These are phyloP conservation scores for Heliconius sara DNA, from an alignment of 2,888 invertebrate genomes.

Conservation along the genomic window DNA sequence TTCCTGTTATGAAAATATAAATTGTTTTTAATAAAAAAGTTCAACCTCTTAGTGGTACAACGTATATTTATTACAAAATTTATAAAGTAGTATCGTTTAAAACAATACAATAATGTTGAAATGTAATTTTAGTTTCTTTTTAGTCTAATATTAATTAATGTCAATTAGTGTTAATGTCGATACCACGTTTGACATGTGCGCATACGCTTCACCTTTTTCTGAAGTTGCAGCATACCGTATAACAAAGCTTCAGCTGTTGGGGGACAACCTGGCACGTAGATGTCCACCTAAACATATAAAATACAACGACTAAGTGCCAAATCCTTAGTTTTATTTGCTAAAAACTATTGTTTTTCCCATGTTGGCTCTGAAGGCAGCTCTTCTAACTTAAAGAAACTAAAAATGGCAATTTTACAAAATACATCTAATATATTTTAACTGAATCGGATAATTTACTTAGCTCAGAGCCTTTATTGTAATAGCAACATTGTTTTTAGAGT, in stretches of 20 bases:
- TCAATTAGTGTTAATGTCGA: conserved; percentile 56
- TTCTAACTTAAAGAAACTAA: no score
- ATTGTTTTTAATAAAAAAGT: background rate
- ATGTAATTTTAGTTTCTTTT: background rate
- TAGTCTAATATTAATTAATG: background rate
- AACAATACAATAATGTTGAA: conserved; percentile 19
- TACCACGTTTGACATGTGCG: conserved; percentile 80
- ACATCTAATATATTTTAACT: no score
- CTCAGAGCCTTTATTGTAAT: no score
- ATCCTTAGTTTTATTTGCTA: background rate
- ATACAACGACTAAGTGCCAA: background rate
- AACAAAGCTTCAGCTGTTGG: conserved; percentile 96
- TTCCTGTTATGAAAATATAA: background rate
- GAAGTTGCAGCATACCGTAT: conserved; percentile 92
- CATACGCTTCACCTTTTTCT: conserved; percentile 93
- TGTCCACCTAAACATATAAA: conserved; percentile 82
- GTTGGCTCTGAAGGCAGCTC: no score
- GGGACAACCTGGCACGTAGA: conserved; percentile 97
- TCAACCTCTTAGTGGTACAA: background rate
- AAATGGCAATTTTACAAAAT: no score
- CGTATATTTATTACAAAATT: background rate
- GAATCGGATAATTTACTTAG: no score
- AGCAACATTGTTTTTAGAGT: no score
- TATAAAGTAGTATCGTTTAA: background rate
- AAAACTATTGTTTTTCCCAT: no score